These are phyloP conservation scores for Tenthredo mesomela DNA, from an alignment of 2,888 invertebrate genomes.

Conservation along the genomic window DNA sequence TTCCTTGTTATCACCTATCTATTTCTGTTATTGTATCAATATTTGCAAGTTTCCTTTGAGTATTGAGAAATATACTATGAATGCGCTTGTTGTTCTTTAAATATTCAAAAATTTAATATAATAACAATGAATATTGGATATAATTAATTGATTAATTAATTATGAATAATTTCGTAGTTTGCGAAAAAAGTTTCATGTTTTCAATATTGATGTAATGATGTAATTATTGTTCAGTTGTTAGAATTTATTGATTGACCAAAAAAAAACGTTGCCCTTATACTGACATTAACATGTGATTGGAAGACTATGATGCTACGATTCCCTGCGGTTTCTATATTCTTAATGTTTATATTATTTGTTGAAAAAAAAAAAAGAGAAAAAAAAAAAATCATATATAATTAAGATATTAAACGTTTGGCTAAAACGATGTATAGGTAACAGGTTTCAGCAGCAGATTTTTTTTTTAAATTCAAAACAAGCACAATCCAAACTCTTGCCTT, in stretches of 20 bases:
- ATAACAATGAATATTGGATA: not conserved
- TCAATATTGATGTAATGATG: too few relatives aligned
- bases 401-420: not conserved
- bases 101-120: not conserved
- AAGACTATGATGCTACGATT: constrained; percentile 49
- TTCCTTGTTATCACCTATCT: not conserved
- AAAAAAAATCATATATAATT: not conserved
- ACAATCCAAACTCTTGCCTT: constrained; percentile 49
- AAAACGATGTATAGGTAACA: constrained; percentile 16
- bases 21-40: not conserved
- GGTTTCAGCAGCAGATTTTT: constrained; percentile 4
- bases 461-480: constrained; percentile 43
- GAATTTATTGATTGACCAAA: constrained; percentile 34
- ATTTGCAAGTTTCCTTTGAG: not conserved
- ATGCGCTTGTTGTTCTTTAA: not conserved
- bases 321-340: constrained; percentile 40
- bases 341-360: constrained; percentile 47
- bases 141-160: not conserved
- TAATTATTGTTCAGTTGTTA: not conserved
- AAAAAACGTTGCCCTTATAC: constrained; percentile 27
- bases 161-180: not conserved
- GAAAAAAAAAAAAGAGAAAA: not conserved
- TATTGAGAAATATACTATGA: not conserved
- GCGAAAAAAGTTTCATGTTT: not conserved
- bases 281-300: constrained; percentile 43